phyloP scores from a whole-genome alignment of 2,113 vertebrate genomes.

The Chrysemys picta region DNA sequence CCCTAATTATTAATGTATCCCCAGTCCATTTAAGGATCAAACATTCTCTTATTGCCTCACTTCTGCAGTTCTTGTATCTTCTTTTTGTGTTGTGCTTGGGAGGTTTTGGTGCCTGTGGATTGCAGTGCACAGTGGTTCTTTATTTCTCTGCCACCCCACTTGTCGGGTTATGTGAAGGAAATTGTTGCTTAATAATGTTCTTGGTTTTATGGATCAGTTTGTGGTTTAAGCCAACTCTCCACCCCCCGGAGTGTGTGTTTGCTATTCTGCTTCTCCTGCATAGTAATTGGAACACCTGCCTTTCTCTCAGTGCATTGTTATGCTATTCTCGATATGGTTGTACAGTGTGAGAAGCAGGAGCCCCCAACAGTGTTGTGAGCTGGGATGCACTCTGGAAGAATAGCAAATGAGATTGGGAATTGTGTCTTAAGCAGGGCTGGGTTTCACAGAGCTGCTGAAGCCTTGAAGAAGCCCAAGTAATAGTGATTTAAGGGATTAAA shows the following conservation, averaged over 20 bases:
- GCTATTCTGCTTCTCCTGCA: not conserved
- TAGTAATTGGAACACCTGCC: not conserved
- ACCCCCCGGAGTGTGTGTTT: not conserved
- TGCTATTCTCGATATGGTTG: not conserved
- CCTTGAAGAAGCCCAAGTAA: conserved; percentile 1
- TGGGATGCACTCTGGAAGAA: not conserved
- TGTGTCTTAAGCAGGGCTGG: conserved; percentile 42
- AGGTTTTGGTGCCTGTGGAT: not conserved
- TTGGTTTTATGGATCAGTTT: conserved; percentile 7
- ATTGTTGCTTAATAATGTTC: not conserved
- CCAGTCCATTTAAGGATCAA: not conserved
- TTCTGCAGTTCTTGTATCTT: not conserved
- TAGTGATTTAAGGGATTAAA: conserved; percentile 37
- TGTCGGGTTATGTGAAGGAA: not conserved
- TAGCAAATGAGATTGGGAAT: conserved; percentile 20
- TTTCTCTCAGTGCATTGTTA: not conserved
- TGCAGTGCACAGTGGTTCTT: not conserved
- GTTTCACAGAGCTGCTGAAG: conserved; percentile 29
- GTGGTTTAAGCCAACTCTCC: not conserved
- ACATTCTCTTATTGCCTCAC: not conserved
- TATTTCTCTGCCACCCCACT: not conserved
- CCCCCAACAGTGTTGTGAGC: not conserved
- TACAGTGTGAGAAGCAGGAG: not conserved
- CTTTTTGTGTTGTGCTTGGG: not conserved
- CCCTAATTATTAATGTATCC: not conserved